phyloP scores from a whole-genome alignment of 2,888 invertebrate species.

The Chrysopilus asiliformis region DNA sequence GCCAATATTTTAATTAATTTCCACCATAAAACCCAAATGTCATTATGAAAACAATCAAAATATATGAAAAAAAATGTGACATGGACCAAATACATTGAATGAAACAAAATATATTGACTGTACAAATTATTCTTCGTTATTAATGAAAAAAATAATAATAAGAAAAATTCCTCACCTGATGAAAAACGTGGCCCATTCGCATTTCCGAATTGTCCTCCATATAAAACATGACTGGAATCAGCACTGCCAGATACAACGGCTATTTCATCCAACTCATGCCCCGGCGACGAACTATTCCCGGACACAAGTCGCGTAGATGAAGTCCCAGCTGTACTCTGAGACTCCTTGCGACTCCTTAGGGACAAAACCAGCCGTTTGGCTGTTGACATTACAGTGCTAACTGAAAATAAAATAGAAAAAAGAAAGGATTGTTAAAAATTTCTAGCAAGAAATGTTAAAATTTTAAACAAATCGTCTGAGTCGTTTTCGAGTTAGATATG shows the following conservation, averaged over 20 bases:
- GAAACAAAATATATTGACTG: too few species aligned
- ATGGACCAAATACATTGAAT: too few species aligned
- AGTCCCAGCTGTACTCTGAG: slow-evolving; percentile 38
- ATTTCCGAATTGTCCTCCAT: slow-evolving; percentile 16
- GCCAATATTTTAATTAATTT: too few species aligned
- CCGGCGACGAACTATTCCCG: slow-evolving; percentile 26
- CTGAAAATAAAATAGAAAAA: slow-evolving; percentile 21
- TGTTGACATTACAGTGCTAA: slow-evolving; percentile 42
- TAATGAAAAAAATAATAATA: too few species aligned
- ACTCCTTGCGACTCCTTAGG: slow-evolving; percentile 46
- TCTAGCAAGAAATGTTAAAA: too few species aligned
- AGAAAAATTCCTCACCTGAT: slow-evolving; percentile 37
- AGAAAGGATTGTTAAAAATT: too few species aligned
- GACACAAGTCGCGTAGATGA: slow-evolving; percentile 40
- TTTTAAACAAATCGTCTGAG: too few species aligned
- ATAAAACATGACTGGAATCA: slow-evolving; percentile 24
- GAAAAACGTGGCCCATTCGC: slow-evolving; percentile 48
- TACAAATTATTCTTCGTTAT: too few species aligned
- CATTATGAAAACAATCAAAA: too few species aligned
- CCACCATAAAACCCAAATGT: too few species aligned
- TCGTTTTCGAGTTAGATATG: too few species aligned
- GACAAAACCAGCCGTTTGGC: slow-evolving; percentile 49
- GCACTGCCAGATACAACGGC: slow-evolving; percentile 52
- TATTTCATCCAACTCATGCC: slow-evolving; percentile 52
- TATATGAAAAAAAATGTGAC: too few species aligned